Percentiles rank a stretch among this genome's conserved stretches.
phyloP scores from a whole-genome alignment of 2,113 vertebrate species.

The Microtus ochrogaster region DNA sequence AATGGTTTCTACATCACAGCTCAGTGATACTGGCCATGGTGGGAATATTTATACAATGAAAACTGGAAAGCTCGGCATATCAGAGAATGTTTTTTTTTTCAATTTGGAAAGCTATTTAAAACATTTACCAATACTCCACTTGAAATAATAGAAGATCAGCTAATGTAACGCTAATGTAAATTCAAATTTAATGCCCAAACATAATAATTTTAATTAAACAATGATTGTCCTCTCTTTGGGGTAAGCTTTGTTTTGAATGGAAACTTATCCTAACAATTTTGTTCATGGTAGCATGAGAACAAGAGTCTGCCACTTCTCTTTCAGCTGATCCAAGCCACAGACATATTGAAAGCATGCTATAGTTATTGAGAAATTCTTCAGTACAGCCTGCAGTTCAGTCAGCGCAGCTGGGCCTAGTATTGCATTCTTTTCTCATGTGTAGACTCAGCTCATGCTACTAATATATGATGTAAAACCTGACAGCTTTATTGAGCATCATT shows the following conservation, averaged over 20 bases:
- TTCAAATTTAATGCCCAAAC: conserved; percentile 39
- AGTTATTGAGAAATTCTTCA: conserved; percentile 56
- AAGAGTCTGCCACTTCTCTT: conserved; percentile 22
- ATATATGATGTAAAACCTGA: conserved; percentile 71
- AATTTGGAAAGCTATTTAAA: conserved; percentile 4
- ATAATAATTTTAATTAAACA: conserved; percentile 51
- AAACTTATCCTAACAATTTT: conserved; percentile 31
- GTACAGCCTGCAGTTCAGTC: conserved; percentile 23
- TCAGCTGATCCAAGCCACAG: conserved; percentile 25
- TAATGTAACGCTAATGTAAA: background rate
- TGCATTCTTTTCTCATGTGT: conserved; percentile 78
- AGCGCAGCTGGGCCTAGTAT: conserved; percentile 38
- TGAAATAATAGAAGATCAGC: conserved; percentile 30
- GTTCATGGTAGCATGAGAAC: conserved; percentile 17
- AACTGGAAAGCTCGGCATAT: conserved; percentile 1
- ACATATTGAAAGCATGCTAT: background rate
- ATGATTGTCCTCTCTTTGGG: conserved; percentile 22
- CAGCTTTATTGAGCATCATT: conserved; percentile 72
- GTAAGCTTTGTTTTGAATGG: conserved; percentile 30
- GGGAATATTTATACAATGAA: background rate
- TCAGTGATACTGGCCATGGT: background rate
- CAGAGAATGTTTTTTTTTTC: background rate
- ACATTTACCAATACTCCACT: background rate
- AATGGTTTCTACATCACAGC: background rate
- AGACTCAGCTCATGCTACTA: conserved; percentile 64